Evolutionary conservation across 2,888 invertebrate genomes (phyloP).

Genomic region (Drosophila kokeensis): DNA sequence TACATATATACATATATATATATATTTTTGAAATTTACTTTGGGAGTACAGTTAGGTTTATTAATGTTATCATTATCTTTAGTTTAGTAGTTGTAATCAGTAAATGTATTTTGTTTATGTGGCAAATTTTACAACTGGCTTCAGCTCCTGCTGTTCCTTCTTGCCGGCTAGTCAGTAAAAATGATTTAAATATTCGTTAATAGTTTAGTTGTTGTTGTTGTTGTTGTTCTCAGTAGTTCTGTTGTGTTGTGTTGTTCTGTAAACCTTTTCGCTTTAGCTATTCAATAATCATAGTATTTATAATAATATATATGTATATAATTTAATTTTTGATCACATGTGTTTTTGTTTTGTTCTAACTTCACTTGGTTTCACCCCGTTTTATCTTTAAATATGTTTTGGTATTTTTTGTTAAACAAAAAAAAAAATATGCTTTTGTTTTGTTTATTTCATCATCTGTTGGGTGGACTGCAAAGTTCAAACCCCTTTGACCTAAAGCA

Average conservation of each 20-base stretch:
- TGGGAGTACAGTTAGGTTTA: slow-evolving; percentile 59
- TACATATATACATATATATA: slow-evolving; percentile 2
- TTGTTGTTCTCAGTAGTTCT: slow-evolving; percentile 23
- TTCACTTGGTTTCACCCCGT: slow-evolving; percentile 47
- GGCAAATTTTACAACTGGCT: slow-evolving; percentile 47
- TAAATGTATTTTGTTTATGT: slow-evolving; percentile 36
- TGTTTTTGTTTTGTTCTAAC: slow-evolving; percentile 56
- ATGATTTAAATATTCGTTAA: slow-evolving; percentile 44
- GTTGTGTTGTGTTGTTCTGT: slow-evolving; percentile 40
- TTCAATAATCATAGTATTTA: slow-evolving; percentile 62
- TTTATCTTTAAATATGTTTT: slow-evolving; percentile 40
- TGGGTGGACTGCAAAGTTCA: neutral
- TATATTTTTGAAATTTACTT: slow-evolving; percentile 31
- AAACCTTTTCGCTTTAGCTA: slow-evolving; percentile 48
- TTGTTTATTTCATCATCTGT: slow-evolving; percentile 1
- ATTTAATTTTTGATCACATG: slow-evolving; percentile 77
- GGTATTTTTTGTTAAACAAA: slow-evolving; percentile 24
- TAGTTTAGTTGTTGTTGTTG: slow-evolving; percentile 11
- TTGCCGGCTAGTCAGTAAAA: slow-evolving; percentile 43
- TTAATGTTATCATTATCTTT: slow-evolving; percentile 35
- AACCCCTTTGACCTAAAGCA: neutral
- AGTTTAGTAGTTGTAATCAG: slow-evolving; percentile 46
- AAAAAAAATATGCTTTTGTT: slow-evolving; percentile 5
- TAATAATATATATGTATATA: slow-evolving; percentile 45
- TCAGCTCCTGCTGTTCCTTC: slow-evolving; percentile 21